Base-by-base conservation (phyloP, 2,888 invertebrate genomes). In the Tyria jacobaeae region DNA sequence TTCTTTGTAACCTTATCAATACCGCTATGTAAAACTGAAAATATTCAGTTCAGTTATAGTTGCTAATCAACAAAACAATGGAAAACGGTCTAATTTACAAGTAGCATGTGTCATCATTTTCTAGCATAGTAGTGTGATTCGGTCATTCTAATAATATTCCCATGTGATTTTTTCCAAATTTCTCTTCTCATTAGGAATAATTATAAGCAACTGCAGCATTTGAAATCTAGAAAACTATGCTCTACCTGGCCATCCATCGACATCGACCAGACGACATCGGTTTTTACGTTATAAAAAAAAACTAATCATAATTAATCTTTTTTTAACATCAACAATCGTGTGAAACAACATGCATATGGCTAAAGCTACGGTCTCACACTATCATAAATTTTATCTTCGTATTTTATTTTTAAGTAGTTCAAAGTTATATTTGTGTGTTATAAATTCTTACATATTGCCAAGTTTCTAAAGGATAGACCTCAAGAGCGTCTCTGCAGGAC, bases 61-160 rank as follows among this genome's bases (percentile, higher is more conserved):
- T 63, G 70, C 69, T 76, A 78, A 78, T 71, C 60, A 63, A 49
- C 35, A 62, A 51, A 71, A 71, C 79, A 73, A 71, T 54, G 70
- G 66, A 50, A 41, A 55, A 60, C 57, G 59, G 21, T 74, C 65
- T 60, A 66, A 76, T 66, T 71, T 65, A 62, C 53, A 60, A 61
- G 34, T 47, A 47, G 56, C 57, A 55, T 76, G 70, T 77, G 77
- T 78, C 77, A 77, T 71, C 64, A 67, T 69, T 71, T 73, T 62
- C 51, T 67, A 59, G 37, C 76, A 54, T 61, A 76, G 51, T 66
- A 24, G 65, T 73, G 71, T 41, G 66, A 78, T 76, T 64, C 53
- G 57, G 72, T 57, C 62, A 65, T 62, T 35, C n/a, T 14, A 27
- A 48, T 48, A 55, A 52, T 44, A 68, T 75, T 76, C 75, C 65